Conservation (phyloP, 2,113 vertebrate genomes). For the Petrocephalus microphthalmus region DNA sequence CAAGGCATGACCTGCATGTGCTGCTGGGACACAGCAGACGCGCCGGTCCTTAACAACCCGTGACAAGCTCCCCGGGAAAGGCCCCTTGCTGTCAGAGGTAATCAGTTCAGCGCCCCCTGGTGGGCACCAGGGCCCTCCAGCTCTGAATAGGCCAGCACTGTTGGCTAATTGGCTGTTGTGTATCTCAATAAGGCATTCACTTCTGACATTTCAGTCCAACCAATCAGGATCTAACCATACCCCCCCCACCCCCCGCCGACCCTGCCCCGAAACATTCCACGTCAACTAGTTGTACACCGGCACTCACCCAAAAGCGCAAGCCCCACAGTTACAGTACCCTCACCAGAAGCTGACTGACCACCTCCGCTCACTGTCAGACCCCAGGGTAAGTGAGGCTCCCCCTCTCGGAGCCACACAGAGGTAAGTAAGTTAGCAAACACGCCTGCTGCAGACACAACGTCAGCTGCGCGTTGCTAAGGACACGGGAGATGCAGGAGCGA, state of each 20-base stretch:
- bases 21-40: background rate
- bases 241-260: too few species aligned
- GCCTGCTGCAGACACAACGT: background rate
- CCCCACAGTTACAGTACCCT: background rate
- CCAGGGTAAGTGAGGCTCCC: conserved; percentile 59
- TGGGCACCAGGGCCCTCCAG: background rate
- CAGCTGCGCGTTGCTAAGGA: background rate
- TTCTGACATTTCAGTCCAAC: background rate
- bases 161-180: background rate
- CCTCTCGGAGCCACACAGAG: conserved; percentile 65
- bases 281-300: background rate
- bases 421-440: conserved; percentile 59
- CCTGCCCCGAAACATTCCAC: conserved; percentile 8
- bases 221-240: background rate
- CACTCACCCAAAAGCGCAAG: background rate
- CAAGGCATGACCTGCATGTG: background rate
- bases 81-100: background rate
- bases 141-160: background rate
- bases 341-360: background rate
- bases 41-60: background rate
- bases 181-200: conserved; percentile 14
- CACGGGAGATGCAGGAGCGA: background rate
- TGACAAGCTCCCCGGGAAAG: background rate
- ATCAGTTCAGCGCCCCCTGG: background rate
- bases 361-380: background rate